A percentile compares a stretch with the other conserved stretches of the same genome.
Conservation (phyloP, 2,888 invertebrate species). For the Chalcosyrphus nemorum region DNA sequence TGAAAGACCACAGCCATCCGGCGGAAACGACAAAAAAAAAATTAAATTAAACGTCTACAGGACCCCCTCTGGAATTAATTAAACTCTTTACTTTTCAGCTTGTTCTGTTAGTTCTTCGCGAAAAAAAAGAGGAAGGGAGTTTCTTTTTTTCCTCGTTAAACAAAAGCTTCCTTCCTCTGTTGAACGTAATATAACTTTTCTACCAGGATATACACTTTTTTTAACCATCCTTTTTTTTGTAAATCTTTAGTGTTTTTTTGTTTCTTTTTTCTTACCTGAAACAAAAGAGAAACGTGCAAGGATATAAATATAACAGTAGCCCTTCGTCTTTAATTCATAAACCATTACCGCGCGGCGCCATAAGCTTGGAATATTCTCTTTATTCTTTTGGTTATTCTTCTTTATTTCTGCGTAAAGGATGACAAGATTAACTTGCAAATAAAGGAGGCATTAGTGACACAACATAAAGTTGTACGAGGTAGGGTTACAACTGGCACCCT, state of each 20-base stretch:
- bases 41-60: neutral
- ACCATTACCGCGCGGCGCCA: constrained; percentile 8
- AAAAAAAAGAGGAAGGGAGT: neutral
- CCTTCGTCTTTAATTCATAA: constrained; percentile 24
- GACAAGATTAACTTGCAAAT: constrained; percentile 21
- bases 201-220: neutral
- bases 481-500: neutral
- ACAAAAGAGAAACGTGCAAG: neutral
- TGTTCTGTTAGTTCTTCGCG: neutral
- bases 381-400: neutral
- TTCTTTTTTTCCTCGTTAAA: neutral
- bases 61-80: constrained; percentile 31
- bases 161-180: neutral
- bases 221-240: neutral
- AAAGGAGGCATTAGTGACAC: constrained; percentile 19
- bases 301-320: constrained; percentile 11
- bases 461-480: constrained; percentile 8
- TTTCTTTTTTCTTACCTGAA: neutral
- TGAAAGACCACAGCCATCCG: neutral
- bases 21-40: neutral
- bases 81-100: constrained; percentile 35
- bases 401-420: constrained; percentile 13
- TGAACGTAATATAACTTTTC: neutral
- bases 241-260: neutral
- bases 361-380: constrained; percentile 2